Percentiles rank a stretch among this genome's conserved stretches.
These are phyloP conservation scores for Nannoperca obscura DNA, from an alignment of 2,797 vertebrate species.

Conservation along the genomic window DNA sequence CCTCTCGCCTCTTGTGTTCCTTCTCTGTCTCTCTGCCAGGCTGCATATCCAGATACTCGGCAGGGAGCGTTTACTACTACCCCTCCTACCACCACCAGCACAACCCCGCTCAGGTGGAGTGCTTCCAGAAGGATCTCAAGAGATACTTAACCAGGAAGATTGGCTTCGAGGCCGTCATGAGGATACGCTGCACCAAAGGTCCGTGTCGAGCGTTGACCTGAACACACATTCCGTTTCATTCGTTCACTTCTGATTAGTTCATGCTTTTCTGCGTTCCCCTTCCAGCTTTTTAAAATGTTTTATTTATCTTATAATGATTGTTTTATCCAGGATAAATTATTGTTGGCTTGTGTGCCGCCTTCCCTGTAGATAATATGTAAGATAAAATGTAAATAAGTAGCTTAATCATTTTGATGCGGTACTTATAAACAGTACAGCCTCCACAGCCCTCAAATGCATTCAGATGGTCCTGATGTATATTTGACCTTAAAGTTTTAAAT, in stretches of 20 bases:
- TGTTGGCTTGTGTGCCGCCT: not conserved
- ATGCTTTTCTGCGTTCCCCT: not conserved
- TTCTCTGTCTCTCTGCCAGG: conserved; percentile 80
- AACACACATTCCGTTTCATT: not conserved
- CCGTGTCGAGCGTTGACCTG: not conserved
- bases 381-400: no score
- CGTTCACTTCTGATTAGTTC: not conserved
- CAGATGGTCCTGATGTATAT: not conserved
- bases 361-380: not conserved
- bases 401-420: not conserved
- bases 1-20: not conserved
- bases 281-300: not conserved
- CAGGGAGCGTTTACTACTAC: conserved; percentile 95
- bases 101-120: conserved; percentile 92
- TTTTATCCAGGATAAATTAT: not conserved
- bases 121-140: conserved; percentile 94
- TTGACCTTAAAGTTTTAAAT: not conserved
- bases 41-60: conserved; percentile 97
- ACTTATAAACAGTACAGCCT: not conserved
- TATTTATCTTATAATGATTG: not conserved
- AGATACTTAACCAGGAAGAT: conserved; percentile 96
- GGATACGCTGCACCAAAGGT: conserved; percentile 99
- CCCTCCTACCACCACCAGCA: conserved; percentile 95
- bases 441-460: not conserved
- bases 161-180: conserved; percentile 98